Conservation (phyloP, 2,797 vertebrate genomes). For the Peromyscus nudipes region DNA sequence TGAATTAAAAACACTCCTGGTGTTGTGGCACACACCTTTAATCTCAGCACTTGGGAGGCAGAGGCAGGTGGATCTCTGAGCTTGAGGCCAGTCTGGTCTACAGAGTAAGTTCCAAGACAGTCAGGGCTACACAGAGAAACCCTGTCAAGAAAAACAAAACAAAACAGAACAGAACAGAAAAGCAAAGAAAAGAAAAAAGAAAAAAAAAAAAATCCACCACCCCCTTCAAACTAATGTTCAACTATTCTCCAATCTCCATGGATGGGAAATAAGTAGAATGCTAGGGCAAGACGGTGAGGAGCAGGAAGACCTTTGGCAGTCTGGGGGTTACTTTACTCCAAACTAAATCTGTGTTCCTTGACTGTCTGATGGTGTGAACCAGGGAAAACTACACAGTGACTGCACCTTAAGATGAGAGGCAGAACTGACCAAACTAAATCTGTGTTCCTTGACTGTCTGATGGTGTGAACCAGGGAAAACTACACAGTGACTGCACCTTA, state of each 20-base stretch:
- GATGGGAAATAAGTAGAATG: not conserved
- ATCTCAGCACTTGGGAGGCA: not conserved
- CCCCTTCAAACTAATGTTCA: not conserved
- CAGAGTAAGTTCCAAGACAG: not conserved
- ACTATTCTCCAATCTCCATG: not conserved
- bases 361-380: not conserved
- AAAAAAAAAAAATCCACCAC: not conserved
- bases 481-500: not conserved
- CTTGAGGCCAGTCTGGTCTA: not conserved
- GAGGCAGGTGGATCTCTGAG: not conserved
- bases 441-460: not conserved
- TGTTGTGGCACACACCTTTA: not conserved
- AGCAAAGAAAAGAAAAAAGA: too few relatives aligned
- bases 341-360: not conserved
- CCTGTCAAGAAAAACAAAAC: not conserved
- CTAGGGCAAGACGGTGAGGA: not conserved
- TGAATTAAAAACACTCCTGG: not conserved
- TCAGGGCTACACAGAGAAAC: not conserved
- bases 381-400: not conserved
- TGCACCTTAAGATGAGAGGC: not conserved
- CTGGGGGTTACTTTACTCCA: not conserved
- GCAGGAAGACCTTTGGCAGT: not conserved
- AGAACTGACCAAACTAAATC: not conserved
- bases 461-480: not conserved
- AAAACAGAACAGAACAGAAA: not conserved